Base-by-base conservation (phyloP, 1,140 invertebrate genomes). In the Alviniconcha marisindica region DNA sequence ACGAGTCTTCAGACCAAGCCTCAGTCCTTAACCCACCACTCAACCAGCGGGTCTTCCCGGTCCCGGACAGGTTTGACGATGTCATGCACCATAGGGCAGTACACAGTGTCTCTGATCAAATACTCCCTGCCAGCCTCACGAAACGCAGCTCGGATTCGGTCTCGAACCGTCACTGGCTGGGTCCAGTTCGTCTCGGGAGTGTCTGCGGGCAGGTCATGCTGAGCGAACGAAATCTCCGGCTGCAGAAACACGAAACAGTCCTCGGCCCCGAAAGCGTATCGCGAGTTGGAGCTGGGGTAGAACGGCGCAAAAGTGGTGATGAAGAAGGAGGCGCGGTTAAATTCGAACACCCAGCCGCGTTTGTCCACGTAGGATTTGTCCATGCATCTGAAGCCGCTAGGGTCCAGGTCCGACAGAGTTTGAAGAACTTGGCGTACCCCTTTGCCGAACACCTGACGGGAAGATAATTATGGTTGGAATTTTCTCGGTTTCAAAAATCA, bases 171-270 rank as follows among this genome's bases (percentile, higher is more conserved):
- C 14, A 44, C 63, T 2, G 91, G 92, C 14, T 87, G 42, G 5
- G 85, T 83, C 90, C 91, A 93, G 76, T 92, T 90, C 36, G 92
- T 93, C 24, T 84, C 51, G 1, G 87, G 79, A 2, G 90, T 91
- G 81, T 92, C 90, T 24, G 84, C 56, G 12, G 91, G 90, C 18
- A 93, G 81, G 81, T 93, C 89, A 63, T 92, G 90, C 51, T 87
- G 80, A 31, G 91, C 91, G 82, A 93, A 93, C n/a, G 91, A 92
- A 12, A 93, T 42, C 83, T 93, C 92, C 2, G 92, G 92, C 83
- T 93, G 92, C 38, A 93, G 84, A 5, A 92, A 66, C 38, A 92
- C 88, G 56, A 88, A 92, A 69, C 89, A 88, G 71, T 90, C 74
- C 28, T 88, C 63, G 44, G 82, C 85, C 0, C 88, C 91, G 81